Conservation (phyloP, 2,797 vertebrate genomes). For the Xenentodon cancila region DNA sequence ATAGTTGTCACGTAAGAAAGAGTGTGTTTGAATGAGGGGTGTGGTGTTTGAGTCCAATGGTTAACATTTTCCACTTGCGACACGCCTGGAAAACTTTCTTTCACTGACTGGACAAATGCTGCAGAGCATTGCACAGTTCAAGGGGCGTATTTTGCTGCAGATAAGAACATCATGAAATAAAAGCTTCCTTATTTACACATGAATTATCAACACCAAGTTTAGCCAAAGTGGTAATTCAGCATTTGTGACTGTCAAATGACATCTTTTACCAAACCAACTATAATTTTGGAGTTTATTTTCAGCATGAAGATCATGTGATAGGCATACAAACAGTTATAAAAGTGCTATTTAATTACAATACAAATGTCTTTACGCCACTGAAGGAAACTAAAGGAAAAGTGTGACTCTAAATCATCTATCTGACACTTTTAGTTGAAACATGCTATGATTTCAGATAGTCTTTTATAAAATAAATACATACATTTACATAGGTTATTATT, state of each 20-base stretch:
- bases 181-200: background rate
- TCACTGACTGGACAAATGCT: conserved; percentile 21
- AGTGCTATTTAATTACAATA: too few species aligned
- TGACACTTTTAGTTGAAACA: too few species aligned
- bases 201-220: background rate
- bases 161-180: background rate
- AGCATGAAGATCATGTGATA: too few species aligned
- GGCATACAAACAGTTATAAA: too few species aligned
- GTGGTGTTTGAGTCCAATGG: conserved; percentile 44
- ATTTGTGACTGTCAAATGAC: background rate
- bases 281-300: too few species aligned
- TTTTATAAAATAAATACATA: too few species aligned
- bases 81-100: conserved; percentile 19
- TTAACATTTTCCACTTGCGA: conserved; percentile 43
- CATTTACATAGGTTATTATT: too few species aligned
- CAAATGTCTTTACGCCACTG: too few species aligned
- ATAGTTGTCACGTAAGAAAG: background rate
- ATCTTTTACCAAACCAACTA: background rate
- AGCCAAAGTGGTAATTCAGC: background rate
- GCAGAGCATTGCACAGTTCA: background rate
- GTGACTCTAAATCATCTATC: too few species aligned
- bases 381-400: too few species aligned
- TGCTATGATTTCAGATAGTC: too few species aligned
- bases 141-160: background rate
- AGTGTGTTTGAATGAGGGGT: conserved; percentile 40